Evolutionary conservation across 2,888 invertebrate genomes (phyloP).

Genomic region (Entomobrya multifasciata): DNA sequence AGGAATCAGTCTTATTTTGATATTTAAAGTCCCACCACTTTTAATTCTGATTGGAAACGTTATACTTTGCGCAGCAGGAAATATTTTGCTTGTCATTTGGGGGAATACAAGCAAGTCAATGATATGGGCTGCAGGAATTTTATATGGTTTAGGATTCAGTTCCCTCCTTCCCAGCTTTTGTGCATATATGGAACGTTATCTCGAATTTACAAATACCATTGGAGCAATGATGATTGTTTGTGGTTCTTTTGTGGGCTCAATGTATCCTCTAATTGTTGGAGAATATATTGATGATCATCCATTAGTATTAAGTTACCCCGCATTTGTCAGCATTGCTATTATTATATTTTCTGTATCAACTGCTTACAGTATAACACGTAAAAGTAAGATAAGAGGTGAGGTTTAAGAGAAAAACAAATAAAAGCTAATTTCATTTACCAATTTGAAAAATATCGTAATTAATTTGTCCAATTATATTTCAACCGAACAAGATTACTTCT

Average conservation of each 20-base stretch:
- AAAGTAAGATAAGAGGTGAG: not conserved
- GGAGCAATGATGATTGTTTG: conserved; percentile 63
- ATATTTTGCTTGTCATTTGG: conserved; percentile 50
- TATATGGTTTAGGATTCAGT: conserved; percentile 72
- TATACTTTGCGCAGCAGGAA: conserved; percentile 46
- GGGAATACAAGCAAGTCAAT: conserved; percentile 12
- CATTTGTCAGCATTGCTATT: conserved; percentile 53
- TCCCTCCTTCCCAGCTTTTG: conserved; percentile 56
- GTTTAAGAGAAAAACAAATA: not conserved
- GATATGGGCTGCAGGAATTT: conserved; percentile 69
- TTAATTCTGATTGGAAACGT: conserved; percentile 60
- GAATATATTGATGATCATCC: conserved; percentile 61
- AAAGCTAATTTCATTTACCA: not conserved
- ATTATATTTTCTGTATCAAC: not conserved
- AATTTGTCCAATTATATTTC: not conserved
- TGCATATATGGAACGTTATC: conserved; percentile 68
- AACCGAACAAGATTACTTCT: too few species aligned
- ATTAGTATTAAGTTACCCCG: conserved; percentile 40
- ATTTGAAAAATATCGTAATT: not conserved
- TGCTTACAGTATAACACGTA: not conserved
- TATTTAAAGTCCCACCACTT: conserved; percentile 65
- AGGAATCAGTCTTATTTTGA: conserved; percentile 56
- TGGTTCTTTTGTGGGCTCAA: conserved; percentile 46
- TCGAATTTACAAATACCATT: conserved; percentile 65
- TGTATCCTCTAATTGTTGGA: conserved; percentile 74